Evolutionary conservation across 2,113 vertebrate species (phyloP), one percentile per base, ranked within the genome.

Genomic region (Balaeniceps rex): DNA sequence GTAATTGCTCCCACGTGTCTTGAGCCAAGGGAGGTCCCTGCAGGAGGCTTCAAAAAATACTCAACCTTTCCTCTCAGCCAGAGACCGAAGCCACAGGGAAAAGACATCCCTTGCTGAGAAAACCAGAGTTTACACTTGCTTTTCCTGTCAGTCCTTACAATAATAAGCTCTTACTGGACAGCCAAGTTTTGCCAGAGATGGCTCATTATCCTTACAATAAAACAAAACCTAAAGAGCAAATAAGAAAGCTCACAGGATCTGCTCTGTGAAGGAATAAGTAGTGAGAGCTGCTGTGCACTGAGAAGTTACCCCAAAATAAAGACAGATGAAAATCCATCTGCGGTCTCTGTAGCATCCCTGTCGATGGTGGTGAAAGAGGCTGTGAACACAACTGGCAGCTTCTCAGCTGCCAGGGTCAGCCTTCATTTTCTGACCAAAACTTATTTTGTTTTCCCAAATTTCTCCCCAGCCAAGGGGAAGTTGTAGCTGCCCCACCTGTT

Each of bases 81-180:
- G 91, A 93, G 77, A 85, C 70, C 0, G 3, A 94, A 97, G 77
- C 91, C 92, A 85, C 76, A 82, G 76, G 83, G 91, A 91, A 79
- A 95, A 95, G 88, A 92, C 23, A 84, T 23, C 80, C 69, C 88
- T 87, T 94, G 86, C 83, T 95, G 95, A 91, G 93, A 95, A 97
- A 95, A 94, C 34, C 65, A 82, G 84, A 85, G 78, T 88, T 94
- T 85, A 89, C 0, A 1, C 77, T 91, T 65, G 65, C 77, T 76
- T 84, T 93, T 94, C 95, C 94, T 85, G 77, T 90, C 74, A 91
- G 83, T 33, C 58, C 57, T 76, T 89, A 94, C 36, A 95, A 94
- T 88, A 95, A 92, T 19, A 97, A 91, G 65, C 61, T 90, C 72
- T 49, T 83, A 89, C 55, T 79, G 49, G 82, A 93, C 88, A 76